Evolutionary conservation across 35 echinoderm and acorn worm genomes (phyloP), one percentile per base, ranked within the genome.

Genomic region (Ptychodera flava): DNA sequence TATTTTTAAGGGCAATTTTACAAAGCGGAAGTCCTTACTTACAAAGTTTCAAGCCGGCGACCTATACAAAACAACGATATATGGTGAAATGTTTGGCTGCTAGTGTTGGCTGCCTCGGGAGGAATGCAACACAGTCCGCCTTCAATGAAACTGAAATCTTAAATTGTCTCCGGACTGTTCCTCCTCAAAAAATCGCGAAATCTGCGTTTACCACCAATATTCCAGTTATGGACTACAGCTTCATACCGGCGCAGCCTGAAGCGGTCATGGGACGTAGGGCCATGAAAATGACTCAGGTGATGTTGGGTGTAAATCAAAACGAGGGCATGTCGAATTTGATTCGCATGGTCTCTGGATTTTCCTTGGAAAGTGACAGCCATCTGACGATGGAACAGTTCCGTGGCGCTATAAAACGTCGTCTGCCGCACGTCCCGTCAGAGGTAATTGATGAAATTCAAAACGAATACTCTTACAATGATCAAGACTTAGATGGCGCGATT

Each of bases 321-420:
- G 95, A 98, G 92, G 95, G 83, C 16, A 89, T 88, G 31, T 98
- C 92, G 82, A 94, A 94, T 79, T 85, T 94, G 36, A 86, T 94
- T 64, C 93, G 1, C 36, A 81, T 14, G 53, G 80, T 86, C 34
- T 80, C 45, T 64, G 45, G 37, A 1, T 93, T 87, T 35, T 36
- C 37, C 31, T 87, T 83, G 76, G 84, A 93, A 45, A 90, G 85
- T 16, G 87, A 93, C 33, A 93, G 92, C 76, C 85, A 80, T 32
- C 86, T 93, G 36, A 90, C 89, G 78, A 82, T 31, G 31, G 87
- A 36, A 16, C 32, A 83, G 31, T 90, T 86, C 36, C 37, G 82
- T 30, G 83, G 90, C 35, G 79, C 64, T 15, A 90, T 93, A 52
- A 29, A 81, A 28, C 6, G 30, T 30, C 30, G 38, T 35, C 33